A percentile compares a stretch with the other conserved stretches of the same genome.
Evolutionary conservation across 2,797 vertebrate species (phyloP).

Genomic region (Halcyon chelicuti): DNA sequence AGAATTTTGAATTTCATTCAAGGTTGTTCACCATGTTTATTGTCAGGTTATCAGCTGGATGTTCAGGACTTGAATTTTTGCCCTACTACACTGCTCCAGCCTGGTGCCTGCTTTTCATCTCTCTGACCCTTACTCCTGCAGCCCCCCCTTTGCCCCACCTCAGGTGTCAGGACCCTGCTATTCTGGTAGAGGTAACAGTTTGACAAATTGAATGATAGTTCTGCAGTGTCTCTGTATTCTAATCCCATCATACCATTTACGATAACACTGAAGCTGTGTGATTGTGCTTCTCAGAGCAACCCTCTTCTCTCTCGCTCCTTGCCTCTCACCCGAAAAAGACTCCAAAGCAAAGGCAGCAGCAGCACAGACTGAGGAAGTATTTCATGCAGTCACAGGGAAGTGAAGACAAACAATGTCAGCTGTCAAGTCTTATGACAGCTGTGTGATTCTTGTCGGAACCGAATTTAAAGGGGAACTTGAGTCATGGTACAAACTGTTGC

Average conservation of each 20-base stretch:
- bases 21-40: background rate
- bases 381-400: background rate
- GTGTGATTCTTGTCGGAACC: background rate
- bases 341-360: background rate
- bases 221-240: background rate
- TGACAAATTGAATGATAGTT: background rate
- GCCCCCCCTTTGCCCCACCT: rapidly evolving
- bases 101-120: background rate
- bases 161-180: background rate
- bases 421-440: background rate
- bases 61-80: background rate
- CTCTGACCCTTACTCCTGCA: background rate
- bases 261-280: background rate
- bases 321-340: background rate
- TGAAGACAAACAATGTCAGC: background rate
- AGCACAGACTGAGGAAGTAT: background rate
- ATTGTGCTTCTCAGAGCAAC: background rate
- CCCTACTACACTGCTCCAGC: background rate
- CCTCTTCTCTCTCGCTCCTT: background rate
- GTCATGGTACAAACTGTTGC: background rate
- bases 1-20: background rate
- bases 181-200: background rate
- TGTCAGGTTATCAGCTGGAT: background rate
- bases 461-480: background rate
- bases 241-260: rapidly evolving